Conservation (phyloP, 2,888 invertebrate species). For the Xestia rhomboidea region DNA sequence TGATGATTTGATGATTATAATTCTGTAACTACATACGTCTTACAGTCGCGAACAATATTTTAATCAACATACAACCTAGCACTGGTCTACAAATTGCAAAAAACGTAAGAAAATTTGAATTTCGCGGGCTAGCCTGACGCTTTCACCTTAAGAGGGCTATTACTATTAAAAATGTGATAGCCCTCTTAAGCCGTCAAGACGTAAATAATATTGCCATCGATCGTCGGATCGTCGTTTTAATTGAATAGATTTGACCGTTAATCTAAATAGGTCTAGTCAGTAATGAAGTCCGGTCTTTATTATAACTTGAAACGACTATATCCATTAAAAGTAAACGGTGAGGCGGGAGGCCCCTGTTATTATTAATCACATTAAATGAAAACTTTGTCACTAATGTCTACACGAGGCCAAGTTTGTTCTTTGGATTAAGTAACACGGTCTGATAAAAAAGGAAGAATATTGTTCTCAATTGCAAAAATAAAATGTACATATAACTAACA, state of each 20-base stretch:
- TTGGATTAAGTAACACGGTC: slow-evolving; percentile 8
- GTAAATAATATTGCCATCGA: neutral
- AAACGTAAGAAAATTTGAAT: too few species aligned
- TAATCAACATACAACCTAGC: too few species aligned
- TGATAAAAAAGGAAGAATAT: neutral
- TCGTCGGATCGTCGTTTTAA: too few species aligned
- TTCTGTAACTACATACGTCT: too few species aligned
- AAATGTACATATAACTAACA: slow-evolving; percentile 16
- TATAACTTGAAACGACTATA: slow-evolving; percentile 1
- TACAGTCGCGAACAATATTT: too few species aligned
- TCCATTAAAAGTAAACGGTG: slow-evolving; percentile 4
- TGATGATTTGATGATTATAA: too few species aligned
- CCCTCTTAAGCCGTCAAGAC: neutral
- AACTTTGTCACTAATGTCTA: neutral
- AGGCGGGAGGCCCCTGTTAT: neutral
- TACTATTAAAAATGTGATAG: too few species aligned
- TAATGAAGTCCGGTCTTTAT: neutral
- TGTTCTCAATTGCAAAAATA: neutral
- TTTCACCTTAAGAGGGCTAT: too few species aligned
- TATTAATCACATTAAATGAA: neutral
- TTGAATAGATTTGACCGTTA: too few species aligned
- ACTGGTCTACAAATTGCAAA: too few species aligned
- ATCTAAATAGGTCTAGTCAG: neutral
- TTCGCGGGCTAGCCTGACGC: too few species aligned
- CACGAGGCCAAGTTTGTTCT: too few species aligned